Evolutionary conservation across 2,888 invertebrate genomes (phyloP).

Genomic region (Trichacis sp.): DNA sequence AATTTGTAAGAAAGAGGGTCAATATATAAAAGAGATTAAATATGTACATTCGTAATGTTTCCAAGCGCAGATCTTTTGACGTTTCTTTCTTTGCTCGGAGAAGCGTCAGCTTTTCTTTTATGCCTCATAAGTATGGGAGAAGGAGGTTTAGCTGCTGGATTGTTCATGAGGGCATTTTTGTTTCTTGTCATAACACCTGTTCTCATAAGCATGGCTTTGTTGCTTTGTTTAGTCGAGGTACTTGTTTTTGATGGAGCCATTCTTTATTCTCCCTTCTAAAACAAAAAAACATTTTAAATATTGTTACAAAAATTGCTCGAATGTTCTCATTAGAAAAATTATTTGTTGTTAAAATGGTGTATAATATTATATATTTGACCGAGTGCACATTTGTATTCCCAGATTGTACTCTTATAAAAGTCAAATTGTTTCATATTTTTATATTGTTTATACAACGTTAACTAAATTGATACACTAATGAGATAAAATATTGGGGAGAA

Average conservation of each 20-base stretch:
- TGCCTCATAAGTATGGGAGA: constrained; percentile 71
- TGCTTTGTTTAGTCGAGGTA: constrained; percentile 71
- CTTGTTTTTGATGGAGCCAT: constrained; percentile 78
- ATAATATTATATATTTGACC: too few relatives aligned
- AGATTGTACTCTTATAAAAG: too few relatives aligned
- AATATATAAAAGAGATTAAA: constrained; percentile 8
- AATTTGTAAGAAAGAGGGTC: too few relatives aligned
- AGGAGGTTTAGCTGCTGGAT: constrained; percentile 64
- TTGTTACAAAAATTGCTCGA: too few relatives aligned
- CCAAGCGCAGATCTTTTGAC: constrained; percentile 87
- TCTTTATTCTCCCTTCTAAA: constrained; percentile 54
- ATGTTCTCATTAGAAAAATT: too few relatives aligned
- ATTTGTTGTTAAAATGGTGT: too few relatives aligned
- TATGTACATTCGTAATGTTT: constrained; percentile 85
- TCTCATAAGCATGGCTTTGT: constrained; percentile 68
- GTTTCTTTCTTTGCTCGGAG: constrained; percentile 80
- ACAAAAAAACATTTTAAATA: constrained; percentile 66
- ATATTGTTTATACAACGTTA: too few relatives aligned
- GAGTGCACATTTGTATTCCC: too few relatives aligned
- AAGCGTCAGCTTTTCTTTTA: constrained; percentile 86
- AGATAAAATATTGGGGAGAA: too few relatives aligned
- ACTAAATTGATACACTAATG: too few relatives aligned
- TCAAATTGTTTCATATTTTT: too few relatives aligned
- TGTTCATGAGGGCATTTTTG: constrained; percentile 67
- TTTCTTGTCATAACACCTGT: constrained; percentile 75